These are phyloP conservation scores for Gobio occitaniae DNA, from an alignment of 2,797 vertebrate species.

Conservation along the genomic window DNA sequence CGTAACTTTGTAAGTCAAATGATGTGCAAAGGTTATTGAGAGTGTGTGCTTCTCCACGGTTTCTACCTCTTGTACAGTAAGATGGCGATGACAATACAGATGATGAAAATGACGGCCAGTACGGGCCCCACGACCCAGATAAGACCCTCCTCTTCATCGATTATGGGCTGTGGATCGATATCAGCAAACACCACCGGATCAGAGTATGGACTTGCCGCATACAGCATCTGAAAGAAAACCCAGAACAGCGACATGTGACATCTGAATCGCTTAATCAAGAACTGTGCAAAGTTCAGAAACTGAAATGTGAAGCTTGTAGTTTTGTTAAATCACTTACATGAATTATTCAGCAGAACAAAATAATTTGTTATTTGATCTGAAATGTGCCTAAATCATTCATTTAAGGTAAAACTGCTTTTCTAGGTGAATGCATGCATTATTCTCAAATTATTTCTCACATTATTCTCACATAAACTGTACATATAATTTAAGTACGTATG, in stretches of 20 bases:
- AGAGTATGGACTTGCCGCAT: slow-evolving; percentile 96
- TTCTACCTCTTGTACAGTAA: slow-evolving; percentile 97
- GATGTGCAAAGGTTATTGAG: slow-evolving; percentile 15
- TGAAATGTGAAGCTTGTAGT: not conserved
- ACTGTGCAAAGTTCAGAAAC: not conserved
- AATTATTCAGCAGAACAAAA: slow-evolving; percentile 21
- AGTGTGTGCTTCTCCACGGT: slow-evolving; percentile 57
- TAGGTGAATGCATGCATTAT: not conserved
- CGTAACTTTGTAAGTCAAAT: not conserved
- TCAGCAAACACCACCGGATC: slow-evolving; percentile 96
- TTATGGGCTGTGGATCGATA: slow-evolving; percentile 96
- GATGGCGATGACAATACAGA: slow-evolving; percentile 99
- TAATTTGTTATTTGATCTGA: slow-evolving; percentile 3
- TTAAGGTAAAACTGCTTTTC: not conserved
- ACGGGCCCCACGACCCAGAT: slow-evolving; percentile 99
- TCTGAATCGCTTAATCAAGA: not conserved
- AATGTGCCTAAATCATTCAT: not conserved
- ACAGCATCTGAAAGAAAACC: slow-evolving; percentile 87
- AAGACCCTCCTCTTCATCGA: slow-evolving; percentile 97
- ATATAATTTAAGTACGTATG: not conserved
- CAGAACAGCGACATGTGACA: not conserved
- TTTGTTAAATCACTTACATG: not conserved
- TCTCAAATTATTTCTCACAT: not conserved
- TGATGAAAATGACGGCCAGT: slow-evolving; percentile 98
- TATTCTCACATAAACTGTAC: not conserved